Base-by-base conservation (phyloP, 2,113 vertebrate species). In the Zapus hudsonius region DNA sequence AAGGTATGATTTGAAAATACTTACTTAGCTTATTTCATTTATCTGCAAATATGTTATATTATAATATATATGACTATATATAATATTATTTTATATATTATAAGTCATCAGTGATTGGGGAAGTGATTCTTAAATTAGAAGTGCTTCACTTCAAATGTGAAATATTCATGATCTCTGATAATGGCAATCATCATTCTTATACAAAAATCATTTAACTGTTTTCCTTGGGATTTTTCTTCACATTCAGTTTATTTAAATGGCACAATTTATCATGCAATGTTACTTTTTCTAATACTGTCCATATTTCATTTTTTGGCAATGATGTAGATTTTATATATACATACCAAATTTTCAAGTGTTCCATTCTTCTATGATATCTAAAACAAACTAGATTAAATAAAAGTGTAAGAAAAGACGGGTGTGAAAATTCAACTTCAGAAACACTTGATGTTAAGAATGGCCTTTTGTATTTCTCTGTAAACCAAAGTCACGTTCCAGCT, bases 371-470 rank as follows among this genome's bases (percentile, higher is more conserved):
- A 7, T 17, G 29, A 64, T 70, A 79, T 93, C 25, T 44, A 38
- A 78, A 83, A 36, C 4, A 84, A 63, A 11, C 1, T 33, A 66
- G 6, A 74, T 16, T 31, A 61, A 64, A 85, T 74, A 67, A 55
- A 93, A 33, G 0, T 10, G 3, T 47, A 47, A 57, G 38, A 75
- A 84, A 75, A 25, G n/a, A 2, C 19, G 7, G 7, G 0, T 82
- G 4, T 2, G 42, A 7, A 90, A 74, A n/a, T 83, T 90, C 44
- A 90, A 42, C 78, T 87, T 94, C 81, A 66, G 52, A 94, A 93
- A 64, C 25, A 75, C 73, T 87, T 40, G 67, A 0, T 44, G 7
- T 72, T 63, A 19, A 76, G 22, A 84, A 3, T 31, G 3, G 0
- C 11, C 33, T 74, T 93, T 76, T 61, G 47, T 74, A 92, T 10